Base-by-base conservation (phyloP, 2,888 invertebrate species). In the Cryptocephalus moraei region DNA sequence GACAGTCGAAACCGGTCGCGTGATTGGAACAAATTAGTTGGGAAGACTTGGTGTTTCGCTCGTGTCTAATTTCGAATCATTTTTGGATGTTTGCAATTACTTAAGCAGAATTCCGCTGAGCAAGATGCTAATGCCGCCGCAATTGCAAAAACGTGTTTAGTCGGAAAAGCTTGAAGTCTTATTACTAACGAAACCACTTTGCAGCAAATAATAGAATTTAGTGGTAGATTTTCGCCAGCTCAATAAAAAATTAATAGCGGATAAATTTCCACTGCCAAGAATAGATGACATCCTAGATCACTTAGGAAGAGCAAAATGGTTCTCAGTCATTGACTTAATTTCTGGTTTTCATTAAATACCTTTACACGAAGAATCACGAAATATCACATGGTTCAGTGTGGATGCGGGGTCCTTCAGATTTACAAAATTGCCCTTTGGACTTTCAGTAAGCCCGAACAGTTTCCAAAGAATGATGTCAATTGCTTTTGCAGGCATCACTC, bases 391-490 rank as follows among this genome's bases (percentile, higher is more conserved):
- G 10, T 59, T 58, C 41, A 48, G 43, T 39, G 39, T 39, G 10
- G 48, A 56, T 36, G 12, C 39, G 6, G 56, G 55, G 12, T 49
- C 50, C 22, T 59, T 44, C 45, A 48, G 51, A 40, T 57, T 53
- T 41, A 52, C 50, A 12, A 33, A 54, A 42, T 38, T 59, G 9
- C 56, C 54, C 8, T 58, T 56, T 44, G 59, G 58, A 4, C 44
- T 59, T 13, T 53, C 48, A 11, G 49, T 56, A 1, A 51, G 54
- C 33, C 55, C 56, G 8, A 54, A 52, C 36, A 54, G 56, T 39
- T 60, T 61, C 40, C 49, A 49, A 41, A 22, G 58, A 40, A 57
- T 61, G 56, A 59, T 62, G 61, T 40, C 51, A 4, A 34, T 55
- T 2, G 55, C 58, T 10, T 58, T 61, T 48, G 48, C 57, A 9